Conservation (phyloP, 2,888 invertebrate genomes). For the Metalampra italica region DNA sequence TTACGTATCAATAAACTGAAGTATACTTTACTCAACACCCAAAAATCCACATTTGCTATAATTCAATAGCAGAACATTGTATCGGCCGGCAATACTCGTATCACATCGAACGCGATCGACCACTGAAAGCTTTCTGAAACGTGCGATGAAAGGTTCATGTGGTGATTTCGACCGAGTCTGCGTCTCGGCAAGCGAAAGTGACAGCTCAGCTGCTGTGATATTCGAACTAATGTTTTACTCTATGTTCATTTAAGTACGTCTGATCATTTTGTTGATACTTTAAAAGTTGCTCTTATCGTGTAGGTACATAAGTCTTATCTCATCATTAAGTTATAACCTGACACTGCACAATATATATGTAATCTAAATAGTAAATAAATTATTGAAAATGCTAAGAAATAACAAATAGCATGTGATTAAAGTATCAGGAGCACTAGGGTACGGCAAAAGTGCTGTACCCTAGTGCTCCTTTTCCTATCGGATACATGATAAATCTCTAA, state of each 20-base stretch:
- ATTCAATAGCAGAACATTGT: conserved; percentile 43
- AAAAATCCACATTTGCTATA: conserved; percentile 33
- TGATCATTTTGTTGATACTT: background rate
- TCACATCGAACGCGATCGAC: conserved; percentile 60
- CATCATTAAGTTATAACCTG: no score
- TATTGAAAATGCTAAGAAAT: background rate
- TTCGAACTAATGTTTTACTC: background rate
- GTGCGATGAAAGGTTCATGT: conserved; percentile 65
- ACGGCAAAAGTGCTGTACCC: no score
- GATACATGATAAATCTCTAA: conserved; percentile 62
- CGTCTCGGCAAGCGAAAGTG: conserved; percentile 41
- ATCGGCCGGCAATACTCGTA: conserved; percentile 57
- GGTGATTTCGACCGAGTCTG: conserved; percentile 55
- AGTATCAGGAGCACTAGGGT: no score
- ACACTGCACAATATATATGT: no score
- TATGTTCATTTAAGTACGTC: background rate
- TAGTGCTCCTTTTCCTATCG: conserved; percentile 40
- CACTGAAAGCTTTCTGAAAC: conserved; percentile 74
- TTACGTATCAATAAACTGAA: background rate
- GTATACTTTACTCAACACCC: background rate
- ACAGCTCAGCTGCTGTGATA: conserved; percentile 24
- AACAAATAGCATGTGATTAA: background rate
- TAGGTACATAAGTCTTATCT: no score
- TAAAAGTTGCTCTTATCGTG: no score
- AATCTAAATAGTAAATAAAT: no score